Conservation (phyloP, 2,797 vertebrate species). For the Poecilia wingei region DNA sequence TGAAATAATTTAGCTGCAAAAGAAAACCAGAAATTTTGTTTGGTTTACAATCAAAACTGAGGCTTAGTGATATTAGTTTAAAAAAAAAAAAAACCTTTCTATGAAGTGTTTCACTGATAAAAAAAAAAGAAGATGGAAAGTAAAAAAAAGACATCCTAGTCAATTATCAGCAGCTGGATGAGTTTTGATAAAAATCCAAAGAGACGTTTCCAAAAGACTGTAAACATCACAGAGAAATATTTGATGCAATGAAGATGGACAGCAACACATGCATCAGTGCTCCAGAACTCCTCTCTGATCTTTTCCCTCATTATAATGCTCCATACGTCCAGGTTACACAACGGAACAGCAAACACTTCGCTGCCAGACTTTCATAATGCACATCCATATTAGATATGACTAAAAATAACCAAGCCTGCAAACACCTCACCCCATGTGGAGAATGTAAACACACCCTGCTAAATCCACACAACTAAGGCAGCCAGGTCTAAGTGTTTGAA, state of each 20-base stretch:
- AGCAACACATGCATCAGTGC: slow-evolving; percentile 17
- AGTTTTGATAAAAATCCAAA: slow-evolving; percentile 15
- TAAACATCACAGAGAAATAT: slow-evolving; percentile 31
- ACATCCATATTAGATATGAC: slow-evolving; percentile 48
- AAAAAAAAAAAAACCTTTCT: not conserved
- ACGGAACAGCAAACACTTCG: slow-evolving; percentile 31
- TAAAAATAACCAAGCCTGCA: slow-evolving; percentile 36
- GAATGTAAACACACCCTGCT: slow-evolving; percentile 37
- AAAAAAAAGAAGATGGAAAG: slow-evolving; percentile 29
- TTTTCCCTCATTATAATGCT: slow-evolving; percentile 8
- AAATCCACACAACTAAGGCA: slow-evolving; percentile 11
- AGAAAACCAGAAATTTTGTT: not conserved
- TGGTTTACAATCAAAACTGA: not conserved
- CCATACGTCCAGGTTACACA: slow-evolving; percentile 26
- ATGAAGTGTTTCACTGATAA: slow-evolving; percentile 12
- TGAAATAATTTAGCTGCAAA: not conserved
- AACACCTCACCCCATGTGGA: slow-evolving; percentile 15
- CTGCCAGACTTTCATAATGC: slow-evolving; percentile 29
- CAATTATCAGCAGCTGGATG: slow-evolving; percentile 46
- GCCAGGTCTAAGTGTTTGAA: slow-evolving; percentile 22
- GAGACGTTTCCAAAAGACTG: slow-evolving; percentile 13
- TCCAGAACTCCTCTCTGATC: slow-evolving; percentile 2
- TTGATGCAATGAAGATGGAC: slow-evolving; percentile 18
- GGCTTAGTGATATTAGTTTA: not conserved
- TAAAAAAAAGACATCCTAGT: slow-evolving; percentile 28